Conservation (phyloP, 1,140 invertebrate species). For the Hyposmocoma kahamanoa region DNA sequence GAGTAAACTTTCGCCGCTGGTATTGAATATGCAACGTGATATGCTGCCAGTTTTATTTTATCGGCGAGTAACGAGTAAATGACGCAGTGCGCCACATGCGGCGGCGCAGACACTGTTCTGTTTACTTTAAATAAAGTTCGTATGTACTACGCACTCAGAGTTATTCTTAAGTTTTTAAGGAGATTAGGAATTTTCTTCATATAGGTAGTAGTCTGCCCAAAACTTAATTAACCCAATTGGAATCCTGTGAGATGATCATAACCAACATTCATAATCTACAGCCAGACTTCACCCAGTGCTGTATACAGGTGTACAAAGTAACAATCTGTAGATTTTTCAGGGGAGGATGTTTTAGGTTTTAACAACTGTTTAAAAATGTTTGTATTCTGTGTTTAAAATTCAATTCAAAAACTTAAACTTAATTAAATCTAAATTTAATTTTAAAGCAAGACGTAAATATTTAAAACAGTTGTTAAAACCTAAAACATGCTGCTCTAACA, state of each 20-base stretch:
- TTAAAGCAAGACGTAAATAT: too few relatives aligned
- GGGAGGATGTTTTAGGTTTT: too few relatives aligned
- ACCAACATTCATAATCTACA: neutral
- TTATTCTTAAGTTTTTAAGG: neutral
- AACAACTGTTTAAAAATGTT: too few relatives aligned
- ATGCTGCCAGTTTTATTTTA: neutral
- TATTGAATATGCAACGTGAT: conserved; percentile 11
- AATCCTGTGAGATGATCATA: neutral
- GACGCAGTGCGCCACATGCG: conserved; percentile 13
- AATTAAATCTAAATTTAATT: too few relatives aligned
- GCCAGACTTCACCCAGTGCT: neutral
- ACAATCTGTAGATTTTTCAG: too few relatives aligned
- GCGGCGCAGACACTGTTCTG: neutral
- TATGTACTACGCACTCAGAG: too few relatives aligned
- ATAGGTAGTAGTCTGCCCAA: neutral
- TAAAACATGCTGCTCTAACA: too few relatives aligned
- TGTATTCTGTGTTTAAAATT: too few relatives aligned
- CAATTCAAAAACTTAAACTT: too few relatives aligned
- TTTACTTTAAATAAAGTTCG: neutral
- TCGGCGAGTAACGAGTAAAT: conserved; percentile 6
- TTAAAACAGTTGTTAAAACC: too few relatives aligned
- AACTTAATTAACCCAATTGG: neutral
- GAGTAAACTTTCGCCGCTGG: neutral
- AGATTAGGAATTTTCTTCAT: neutral
- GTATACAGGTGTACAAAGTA: neutral